Conservation (phyloP, 2,797 vertebrate species). For the Hyperoplus lanceolatus region DNA sequence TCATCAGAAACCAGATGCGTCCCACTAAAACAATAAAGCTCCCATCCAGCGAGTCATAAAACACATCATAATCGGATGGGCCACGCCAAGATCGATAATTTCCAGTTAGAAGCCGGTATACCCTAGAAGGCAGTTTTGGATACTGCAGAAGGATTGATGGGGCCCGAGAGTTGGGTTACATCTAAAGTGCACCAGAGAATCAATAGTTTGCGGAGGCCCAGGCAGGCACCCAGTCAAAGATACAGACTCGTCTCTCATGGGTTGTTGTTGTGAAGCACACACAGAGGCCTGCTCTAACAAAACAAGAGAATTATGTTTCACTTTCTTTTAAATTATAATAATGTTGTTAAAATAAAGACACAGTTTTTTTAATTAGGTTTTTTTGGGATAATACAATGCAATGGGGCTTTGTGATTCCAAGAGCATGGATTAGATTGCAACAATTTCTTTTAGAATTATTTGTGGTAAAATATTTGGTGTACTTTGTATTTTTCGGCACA, state of each 20-base stretch:
- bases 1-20: slow-evolving; percentile 80
- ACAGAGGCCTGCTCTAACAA: slow-evolving; percentile 31
- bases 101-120: slow-evolving; percentile 69
- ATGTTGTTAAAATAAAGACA: too few relatives aligned
- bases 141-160: slow-evolving; percentile 68
- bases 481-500: too few relatives aligned
- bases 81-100: slow-evolving; percentile 75
- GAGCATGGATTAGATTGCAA: too few relatives aligned
- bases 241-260: slow-evolving; percentile 59
- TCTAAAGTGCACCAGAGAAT: slow-evolving; percentile 81
- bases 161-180: slow-evolving; percentile 77
- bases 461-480: too few relatives aligned
- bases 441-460: too few relatives aligned
- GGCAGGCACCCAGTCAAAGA: slow-evolving; percentile 63
- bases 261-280: slow-evolving; percentile 52
- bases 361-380: too few relatives aligned
- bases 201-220: slow-evolving; percentile 73
- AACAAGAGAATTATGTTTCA: slow-evolving; percentile 70
- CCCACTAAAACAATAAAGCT: slow-evolving; percentile 80
- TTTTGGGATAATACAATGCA: too few relatives aligned
- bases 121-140: slow-evolving; percentile 65
- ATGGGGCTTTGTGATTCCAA: too few relatives aligned
- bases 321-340: slow-evolving; percentile 12
- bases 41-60: slow-evolving; percentile 76
- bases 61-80: slow-evolving; percentile 79